phyloP scores from a whole-genome alignment of 2,797 vertebrate genomes.

The Anableps anableps region DNA sequence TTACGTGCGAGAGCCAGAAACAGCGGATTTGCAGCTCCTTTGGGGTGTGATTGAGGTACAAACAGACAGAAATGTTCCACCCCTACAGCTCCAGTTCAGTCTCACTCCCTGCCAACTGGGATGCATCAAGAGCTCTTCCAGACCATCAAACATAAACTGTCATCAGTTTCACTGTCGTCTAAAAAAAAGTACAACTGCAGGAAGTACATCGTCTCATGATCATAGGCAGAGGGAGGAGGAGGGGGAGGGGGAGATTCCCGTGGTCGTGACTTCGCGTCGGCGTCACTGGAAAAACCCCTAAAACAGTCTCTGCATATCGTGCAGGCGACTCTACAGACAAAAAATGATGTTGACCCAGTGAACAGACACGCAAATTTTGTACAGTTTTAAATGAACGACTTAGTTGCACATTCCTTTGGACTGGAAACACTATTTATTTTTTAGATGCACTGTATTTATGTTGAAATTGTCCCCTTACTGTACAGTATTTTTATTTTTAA shows the following conservation, averaged over 20 bases:
- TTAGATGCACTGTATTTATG: background rate
- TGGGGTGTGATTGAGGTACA: background rate
- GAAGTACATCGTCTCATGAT: background rate
- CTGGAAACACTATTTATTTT: background rate
- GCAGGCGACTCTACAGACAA: background rate
- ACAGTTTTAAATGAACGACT: background rate
- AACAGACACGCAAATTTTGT: background rate
- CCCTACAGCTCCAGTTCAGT: background rate
- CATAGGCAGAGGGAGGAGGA: background rate
- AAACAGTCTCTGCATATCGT: no score
- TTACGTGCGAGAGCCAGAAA: background rate
- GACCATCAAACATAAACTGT: background rate
- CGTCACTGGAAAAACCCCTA: background rate
- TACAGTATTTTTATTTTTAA: no score
- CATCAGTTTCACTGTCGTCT: background rate
- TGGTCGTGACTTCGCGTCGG: background rate
- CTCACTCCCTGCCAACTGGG: background rate
- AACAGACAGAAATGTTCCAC: background rate
- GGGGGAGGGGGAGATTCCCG: background rate
- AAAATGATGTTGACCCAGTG: background rate
- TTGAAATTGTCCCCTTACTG: background rate
- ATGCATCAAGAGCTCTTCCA: background rate
- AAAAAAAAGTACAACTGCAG: background rate
- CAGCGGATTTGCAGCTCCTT: background rate
- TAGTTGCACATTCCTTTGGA: background rate